Evolutionary conservation across 1,140 invertebrate genomes (phyloP).

Genomic region (Hypsibius dujardini): DNA sequence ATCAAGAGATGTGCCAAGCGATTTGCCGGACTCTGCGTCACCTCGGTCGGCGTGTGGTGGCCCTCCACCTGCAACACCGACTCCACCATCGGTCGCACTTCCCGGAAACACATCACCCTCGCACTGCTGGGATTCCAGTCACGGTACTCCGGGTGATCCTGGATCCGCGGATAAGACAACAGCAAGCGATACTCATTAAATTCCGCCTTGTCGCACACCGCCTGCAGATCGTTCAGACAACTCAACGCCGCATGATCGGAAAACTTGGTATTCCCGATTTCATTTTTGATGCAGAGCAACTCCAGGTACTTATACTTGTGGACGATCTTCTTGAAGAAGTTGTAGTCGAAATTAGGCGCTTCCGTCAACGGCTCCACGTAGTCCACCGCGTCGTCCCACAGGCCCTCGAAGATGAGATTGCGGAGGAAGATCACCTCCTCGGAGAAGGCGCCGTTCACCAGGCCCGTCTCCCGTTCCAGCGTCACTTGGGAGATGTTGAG

Average conservation of each 20-base stretch:
- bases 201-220: slow-evolving; percentile 75
- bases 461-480: slow-evolving; percentile 77
- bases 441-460: slow-evolving; percentile 72
- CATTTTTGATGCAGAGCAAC: slow-evolving; percentile 77
- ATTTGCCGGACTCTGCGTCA: slow-evolving; percentile 40
- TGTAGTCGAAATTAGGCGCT: slow-evolving; percentile 47
- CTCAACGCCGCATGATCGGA: slow-evolving; percentile 86
- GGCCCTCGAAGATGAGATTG: slow-evolving; percentile 72
- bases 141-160: slow-evolving; percentile 67
- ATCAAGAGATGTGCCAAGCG: slow-evolving; percentile 72
- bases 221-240: slow-evolving; percentile 63
- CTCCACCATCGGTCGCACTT: slow-evolving; percentile 61
- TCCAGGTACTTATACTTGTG: slow-evolving; percentile 83
- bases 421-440: slow-evolving; percentile 83
- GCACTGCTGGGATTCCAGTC: slow-evolving; percentile 79
- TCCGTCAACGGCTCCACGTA: slow-evolving; percentile 85
- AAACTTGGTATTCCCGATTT: slow-evolving; percentile 62
- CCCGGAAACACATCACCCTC: slow-evolving; percentile 62
- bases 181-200: slow-evolving; percentile 79
- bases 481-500: slow-evolving; percentile 68
- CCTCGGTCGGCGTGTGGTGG: slow-evolving; percentile 43
- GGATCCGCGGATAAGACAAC: slow-evolving; percentile 70
- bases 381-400: slow-evolving; percentile 91
- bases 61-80: slow-evolving; percentile 49
- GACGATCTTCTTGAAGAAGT: slow-evolving; percentile 63